These are phyloP conservation scores for Toxonevra muliebris DNA, from an alignment of 2,888 invertebrate genomes.

Conservation along the genomic window DNA sequence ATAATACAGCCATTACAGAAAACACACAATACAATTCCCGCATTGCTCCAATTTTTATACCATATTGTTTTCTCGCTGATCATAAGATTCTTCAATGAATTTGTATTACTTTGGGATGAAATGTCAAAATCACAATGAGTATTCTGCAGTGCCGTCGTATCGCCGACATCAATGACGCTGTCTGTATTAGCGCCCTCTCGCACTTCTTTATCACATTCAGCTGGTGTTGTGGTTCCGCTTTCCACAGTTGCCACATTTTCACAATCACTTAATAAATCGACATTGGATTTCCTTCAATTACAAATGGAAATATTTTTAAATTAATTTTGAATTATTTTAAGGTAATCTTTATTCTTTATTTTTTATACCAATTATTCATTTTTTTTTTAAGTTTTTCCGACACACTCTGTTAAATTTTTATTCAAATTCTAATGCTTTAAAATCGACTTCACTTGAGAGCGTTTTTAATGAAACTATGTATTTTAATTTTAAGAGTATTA, in stretches of 20 bases:
- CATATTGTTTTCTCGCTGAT: not conserved
- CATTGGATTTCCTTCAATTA: constrained; percentile 14
- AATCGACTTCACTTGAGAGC: no score
- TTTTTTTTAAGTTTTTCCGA: no score
- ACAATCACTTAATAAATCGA: constrained; percentile 5
- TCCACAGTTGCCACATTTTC: constrained; percentile 6
- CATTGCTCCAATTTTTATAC: constrained; percentile 24
- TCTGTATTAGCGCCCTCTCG: not conserved
- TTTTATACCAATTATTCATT: no score
- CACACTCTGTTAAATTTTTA: no score
- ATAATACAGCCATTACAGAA: constrained; percentile 18
- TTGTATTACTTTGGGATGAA: not conserved
- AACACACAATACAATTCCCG: constrained; percentile 19
- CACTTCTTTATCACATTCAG: no score
- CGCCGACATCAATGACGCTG: no score
- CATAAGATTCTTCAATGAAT: not conserved
- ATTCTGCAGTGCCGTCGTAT: not conserved
- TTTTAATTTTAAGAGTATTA: no score
- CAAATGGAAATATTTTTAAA: not conserved
- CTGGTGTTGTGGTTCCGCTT: not conserved
- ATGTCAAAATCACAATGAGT: not conserved
- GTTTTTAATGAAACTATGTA: no score
- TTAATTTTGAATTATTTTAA: constrained; percentile 4
- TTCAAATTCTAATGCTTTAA: no score
- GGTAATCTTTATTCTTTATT: constrained; percentile 11